Evolutionary conservation across 2,888 invertebrate species (phyloP), one percentile per base, ranked within the genome.

Genomic region (Euzetes globulus): DNA sequence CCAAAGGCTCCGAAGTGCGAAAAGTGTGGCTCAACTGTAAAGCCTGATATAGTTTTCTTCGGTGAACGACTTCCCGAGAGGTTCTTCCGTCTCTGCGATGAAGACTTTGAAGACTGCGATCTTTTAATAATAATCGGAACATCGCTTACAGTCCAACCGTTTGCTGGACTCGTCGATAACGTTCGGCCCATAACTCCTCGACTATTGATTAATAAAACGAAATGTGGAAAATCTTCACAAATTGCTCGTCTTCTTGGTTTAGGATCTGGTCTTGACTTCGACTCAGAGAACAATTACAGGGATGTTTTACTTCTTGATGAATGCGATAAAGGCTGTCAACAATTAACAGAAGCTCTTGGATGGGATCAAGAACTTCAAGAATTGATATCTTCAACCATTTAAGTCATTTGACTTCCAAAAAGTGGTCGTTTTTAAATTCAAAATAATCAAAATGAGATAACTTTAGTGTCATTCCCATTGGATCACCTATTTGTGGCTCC

Each of bases 71-170:
- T 97, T 19, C 95, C 97, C 0, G 84, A 86, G 0, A 70, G 75
- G 78, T 97, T 95, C 82, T 89, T 90, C 79, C 81, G 82, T 7
- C 86, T 88, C 77, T 86, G 90, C 13, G 84, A 86, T 27, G 84
- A 85, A 79, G 96, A 97, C 84, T 92, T 97, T 81, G 84, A 87
- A 58, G 85, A 89, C 75, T 96, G 95, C 81, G 95, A 97, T 83
- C 85, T 97, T 80, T 86, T 98, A 29, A 91, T 98, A 75, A 90
- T 98, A 33, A 90, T 98, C 89, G 97, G 97, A 0, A 95, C 97
- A 0, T 96, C 95, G 0, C 85, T 97, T 76, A 90, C 90, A 79
- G 97, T 98, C 0, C 93, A 94, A 80, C 97, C 97, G 0, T 97
- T 97, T 84, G 94, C 95, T 0, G 91, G 92, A 0, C 86, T 97